Evolutionary conservation across 2,888 invertebrate species (phyloP).

Genomic region (Melikaiella ostensackeni): DNA sequence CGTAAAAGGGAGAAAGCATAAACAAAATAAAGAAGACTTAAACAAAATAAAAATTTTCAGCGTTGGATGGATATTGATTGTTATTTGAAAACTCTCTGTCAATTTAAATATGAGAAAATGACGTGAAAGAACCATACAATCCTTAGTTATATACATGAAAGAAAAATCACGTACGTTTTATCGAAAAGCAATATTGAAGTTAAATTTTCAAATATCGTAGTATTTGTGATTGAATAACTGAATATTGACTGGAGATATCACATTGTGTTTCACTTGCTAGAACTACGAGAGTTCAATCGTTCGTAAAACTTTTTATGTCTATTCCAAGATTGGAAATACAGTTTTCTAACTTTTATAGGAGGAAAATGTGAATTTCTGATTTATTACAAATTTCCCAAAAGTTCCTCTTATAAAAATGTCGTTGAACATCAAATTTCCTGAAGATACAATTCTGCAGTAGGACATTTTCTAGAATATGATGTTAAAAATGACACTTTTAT

Average conservation of each 20-base stretch:
- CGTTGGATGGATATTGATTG: too few species aligned
- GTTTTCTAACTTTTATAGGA: not conserved
- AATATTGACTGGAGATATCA: conserved; percentile 11
- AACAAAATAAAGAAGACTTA: not conserved
- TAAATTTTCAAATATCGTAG: not conserved
- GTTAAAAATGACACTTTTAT: too few species aligned
- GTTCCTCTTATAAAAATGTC: too few species aligned
- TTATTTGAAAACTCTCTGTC: not conserved
- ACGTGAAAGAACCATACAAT: not conserved
- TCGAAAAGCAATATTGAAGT: not conserved
- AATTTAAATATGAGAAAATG: not conserved
- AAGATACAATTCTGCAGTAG: too few species aligned
- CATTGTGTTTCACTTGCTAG: not conserved
- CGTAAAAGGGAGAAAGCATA: too few species aligned
- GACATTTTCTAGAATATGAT: too few species aligned
- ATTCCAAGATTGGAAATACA: not conserved
- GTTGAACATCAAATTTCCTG: too few species aligned
- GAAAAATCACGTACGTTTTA: not conserved
- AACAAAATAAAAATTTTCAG: too few species aligned
- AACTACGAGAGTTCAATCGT: conserved; percentile 18
- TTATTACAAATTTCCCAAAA: too few species aligned
- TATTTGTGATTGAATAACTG: conserved; percentile 22
- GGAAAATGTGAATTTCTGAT: not conserved
- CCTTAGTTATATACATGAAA: not conserved
- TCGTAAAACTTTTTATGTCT: conserved; percentile 10